Evolutionary conservation across 2,888 invertebrate species (phyloP).

Genomic region (Pheosia gnoma): DNA sequence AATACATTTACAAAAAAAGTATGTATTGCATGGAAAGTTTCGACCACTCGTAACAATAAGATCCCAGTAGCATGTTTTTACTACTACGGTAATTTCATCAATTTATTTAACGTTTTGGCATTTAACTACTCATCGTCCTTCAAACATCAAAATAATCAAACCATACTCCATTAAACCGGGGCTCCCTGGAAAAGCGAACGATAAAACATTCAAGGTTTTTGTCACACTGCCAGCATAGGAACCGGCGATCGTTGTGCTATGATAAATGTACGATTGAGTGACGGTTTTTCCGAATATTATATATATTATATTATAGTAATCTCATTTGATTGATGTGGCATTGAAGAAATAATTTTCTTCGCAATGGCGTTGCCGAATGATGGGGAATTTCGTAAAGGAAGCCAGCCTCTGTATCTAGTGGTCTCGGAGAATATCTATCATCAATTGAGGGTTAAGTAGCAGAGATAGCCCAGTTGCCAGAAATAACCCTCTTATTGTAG

Average conservation of each 20-base stretch:
- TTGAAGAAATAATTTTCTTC: neutral
- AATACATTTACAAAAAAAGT: too few species aligned
- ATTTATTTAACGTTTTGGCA: neutral
- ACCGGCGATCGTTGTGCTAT: constrained; percentile 11
- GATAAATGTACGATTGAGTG: neutral
- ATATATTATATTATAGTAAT: neutral
- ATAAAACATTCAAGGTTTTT: constrained; percentile 49
- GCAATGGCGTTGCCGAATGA: neutral
- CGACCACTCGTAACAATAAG: too few species aligned
- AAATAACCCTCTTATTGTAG: too few species aligned
- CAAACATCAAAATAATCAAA: constrained; percentile 21
- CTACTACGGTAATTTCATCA: too few species aligned
- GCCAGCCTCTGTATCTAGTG: too few species aligned
- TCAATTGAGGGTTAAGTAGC: too few species aligned
- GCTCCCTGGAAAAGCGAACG: constrained; percentile 33
- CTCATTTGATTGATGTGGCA: neutral
- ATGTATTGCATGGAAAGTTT: too few species aligned
- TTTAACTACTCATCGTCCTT: constrained; percentile 20
- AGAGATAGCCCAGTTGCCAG: too few species aligned
- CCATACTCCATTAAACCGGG: constrained; percentile 19
- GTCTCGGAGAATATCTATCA: too few species aligned
- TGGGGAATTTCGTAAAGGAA: neutral
- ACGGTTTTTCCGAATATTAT: neutral
- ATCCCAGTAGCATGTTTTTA: too few species aligned
- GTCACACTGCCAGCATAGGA: constrained; percentile 43